A percentile compares a stretch with the other conserved stretches of the same genome.
Evolutionary conservation across 35 echinoderm and acorn worm genomes (phyloP).

Genomic region (Anneissia japonica): DNA sequence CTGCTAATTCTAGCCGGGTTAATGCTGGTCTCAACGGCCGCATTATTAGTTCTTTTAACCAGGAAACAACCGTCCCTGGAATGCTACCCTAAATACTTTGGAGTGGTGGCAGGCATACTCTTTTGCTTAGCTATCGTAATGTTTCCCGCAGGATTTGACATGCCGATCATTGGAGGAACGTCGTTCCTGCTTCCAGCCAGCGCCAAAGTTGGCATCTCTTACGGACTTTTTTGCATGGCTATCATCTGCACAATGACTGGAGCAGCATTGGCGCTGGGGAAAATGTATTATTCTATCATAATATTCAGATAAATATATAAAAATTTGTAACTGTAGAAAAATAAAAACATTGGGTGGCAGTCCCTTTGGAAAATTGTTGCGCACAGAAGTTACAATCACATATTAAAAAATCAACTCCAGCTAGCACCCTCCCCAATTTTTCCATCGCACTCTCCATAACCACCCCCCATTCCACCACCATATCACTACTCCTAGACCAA

Average conservation of each 20-base stretch:
- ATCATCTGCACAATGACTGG: slow-evolving; percentile 81
- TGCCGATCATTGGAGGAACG: slow-evolving; percentile 80
- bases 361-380: no score
- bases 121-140: slow-evolving; percentile 92
- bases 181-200: slow-evolving; percentile 77
- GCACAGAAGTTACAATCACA: no score
- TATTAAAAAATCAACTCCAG: no score
- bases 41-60: slow-evolving; percentile 60
- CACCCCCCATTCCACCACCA: slow-evolving; percentile 3
- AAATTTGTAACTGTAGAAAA: no score
- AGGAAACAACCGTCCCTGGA: slow-evolving; percentile 57
- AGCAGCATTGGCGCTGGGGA: slow-evolving; percentile 66
- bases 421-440: no score
- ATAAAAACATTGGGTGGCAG: no score
- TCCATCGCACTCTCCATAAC: background rate
- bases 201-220: slow-evolving; percentile 84
- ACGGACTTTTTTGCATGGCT: slow-evolving; percentile 81
- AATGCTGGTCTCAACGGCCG: slow-evolving; percentile 52
- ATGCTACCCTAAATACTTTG: slow-evolving; percentile 83
- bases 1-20: slow-evolving; percentile 63
- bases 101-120: slow-evolving; percentile 62
- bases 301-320: slow-evolving; percentile 58
- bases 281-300: slow-evolving; percentile 94
- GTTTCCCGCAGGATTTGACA: slow-evolving; percentile 82
- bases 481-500: no score